Evolutionary conservation across 2,797 vertebrate genomes (phyloP), one percentile per base, ranked within the genome.

Genomic region (Brachyrhaphis roseni): DNA sequence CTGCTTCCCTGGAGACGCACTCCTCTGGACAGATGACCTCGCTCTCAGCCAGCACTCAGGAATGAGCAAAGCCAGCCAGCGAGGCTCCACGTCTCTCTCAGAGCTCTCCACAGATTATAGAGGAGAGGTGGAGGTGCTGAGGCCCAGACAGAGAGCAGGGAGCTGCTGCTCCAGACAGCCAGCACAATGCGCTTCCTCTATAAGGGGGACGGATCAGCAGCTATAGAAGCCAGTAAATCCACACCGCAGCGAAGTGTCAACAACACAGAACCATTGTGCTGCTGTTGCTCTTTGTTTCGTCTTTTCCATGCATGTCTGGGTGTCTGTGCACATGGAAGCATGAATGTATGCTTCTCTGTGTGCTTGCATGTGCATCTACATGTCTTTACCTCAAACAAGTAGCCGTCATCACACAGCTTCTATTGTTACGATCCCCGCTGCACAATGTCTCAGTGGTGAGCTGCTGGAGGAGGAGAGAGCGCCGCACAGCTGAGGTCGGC

Each of bases 331-430:
- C 49, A 73, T 77, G 80, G 49, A 78, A 71, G 75, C 74, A 43
- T 55, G 74, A 28, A 46, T 74, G 72, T 26, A 41, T 80, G 75
- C 79, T 79, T 64, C 15, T 82, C 59, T 73, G 70, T 90, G 75
- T 84, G 72, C 87, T 66, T 80, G 59, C 80, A 76, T 84, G 71
- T 78, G 85, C 51, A 57, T 84, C 49, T 78, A 2, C 74, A 71
- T 77, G 82, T 87, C 77, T 80, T 86, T 81, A 84, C 81, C 87
- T 86, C 86, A 86, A 86, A 90, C 79, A 83, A 90, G 84, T 77
- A 78, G 81, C 78, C 80, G 68, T 87, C 82, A 34, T 94, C 94
- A 89, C 95, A 90, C 92, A 91, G 81, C 92, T 86, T 87, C 84
- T 91, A 93, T 90, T 92, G 92, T 92, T 93, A 74, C 39, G 28